These are phyloP conservation scores for Pheucticus melanocephalus DNA, from an alignment of 2,113 vertebrate genomes.

Conservation along the genomic window DNA sequence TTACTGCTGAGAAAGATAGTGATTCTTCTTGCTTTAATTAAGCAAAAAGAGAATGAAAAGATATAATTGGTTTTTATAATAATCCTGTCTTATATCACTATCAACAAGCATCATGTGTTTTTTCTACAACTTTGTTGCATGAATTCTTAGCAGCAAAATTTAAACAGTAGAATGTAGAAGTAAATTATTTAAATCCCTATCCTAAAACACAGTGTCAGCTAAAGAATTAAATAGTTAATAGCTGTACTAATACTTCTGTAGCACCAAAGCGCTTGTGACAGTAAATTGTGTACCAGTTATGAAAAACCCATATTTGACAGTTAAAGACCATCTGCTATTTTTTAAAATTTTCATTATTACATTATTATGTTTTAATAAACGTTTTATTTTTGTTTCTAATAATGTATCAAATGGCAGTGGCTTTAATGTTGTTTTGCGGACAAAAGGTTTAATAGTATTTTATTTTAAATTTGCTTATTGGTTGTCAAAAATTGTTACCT, in stretches of 20 bases:
- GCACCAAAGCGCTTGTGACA: neutral
- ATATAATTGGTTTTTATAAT: slow-evolving; percentile 83
- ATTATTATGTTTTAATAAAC: neutral
- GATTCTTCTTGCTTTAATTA: slow-evolving; percentile 92
- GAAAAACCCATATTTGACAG: neutral
- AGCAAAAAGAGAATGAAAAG: slow-evolving; percentile 88
- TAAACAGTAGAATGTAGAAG: neutral
- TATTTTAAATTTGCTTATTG: neutral
- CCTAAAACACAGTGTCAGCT: slow-evolving; percentile 26
- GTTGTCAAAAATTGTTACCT: neutral
- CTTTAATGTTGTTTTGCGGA: neutral
- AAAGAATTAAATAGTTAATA: slow-evolving; percentile 60
- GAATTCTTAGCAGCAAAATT: slow-evolving; percentile 46
- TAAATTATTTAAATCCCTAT: slow-evolving; percentile 28
- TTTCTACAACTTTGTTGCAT: slow-evolving; percentile 52
- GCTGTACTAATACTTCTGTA: neutral
- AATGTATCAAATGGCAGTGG: neutral
- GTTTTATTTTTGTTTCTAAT: neutral
- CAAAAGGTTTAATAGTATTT: neutral
- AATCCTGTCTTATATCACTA: slow-evolving; percentile 73
- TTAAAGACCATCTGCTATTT: neutral
- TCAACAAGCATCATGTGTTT: slow-evolving; percentile 47
- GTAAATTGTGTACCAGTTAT: neutral
- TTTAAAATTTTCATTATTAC: neutral
- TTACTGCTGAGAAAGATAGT: slow-evolving; percentile 84